These are phyloP conservation scores for Myopa tessellatipennis DNA, from an alignment of 2,888 invertebrate genomes.

Conservation along the genomic window DNA sequence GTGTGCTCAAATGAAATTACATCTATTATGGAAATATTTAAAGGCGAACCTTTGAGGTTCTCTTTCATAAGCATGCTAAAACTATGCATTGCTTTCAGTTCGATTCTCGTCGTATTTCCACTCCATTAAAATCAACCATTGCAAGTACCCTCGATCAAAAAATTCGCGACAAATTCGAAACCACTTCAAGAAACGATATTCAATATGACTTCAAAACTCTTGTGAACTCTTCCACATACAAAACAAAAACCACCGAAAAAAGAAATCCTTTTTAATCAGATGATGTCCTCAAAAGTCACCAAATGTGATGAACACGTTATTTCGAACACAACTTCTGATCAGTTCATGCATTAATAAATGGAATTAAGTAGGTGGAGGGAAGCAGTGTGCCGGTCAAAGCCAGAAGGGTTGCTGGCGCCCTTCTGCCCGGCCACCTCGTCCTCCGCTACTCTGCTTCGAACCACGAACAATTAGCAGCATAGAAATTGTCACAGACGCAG, in stretches of 20 bases:
- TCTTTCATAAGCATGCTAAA: no score
- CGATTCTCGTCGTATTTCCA: no score
- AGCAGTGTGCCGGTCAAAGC: neutral
- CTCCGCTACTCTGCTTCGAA: neutral
- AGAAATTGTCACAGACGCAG: conserved; percentile 59
- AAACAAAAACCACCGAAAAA: neutral
- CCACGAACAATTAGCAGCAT: conserved; percentile 30
- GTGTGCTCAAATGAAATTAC: no score
- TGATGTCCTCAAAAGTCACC: conserved; percentile 38
- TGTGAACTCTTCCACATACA: neutral
- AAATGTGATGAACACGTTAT: conserved; percentile 8
- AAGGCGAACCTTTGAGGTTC: no score
- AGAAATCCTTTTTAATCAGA: conserved; percentile 20
- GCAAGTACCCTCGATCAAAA: neutral
- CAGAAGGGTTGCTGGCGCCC: conserved; percentile 27
- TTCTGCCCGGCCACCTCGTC: neutral
- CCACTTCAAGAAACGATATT: conserved; percentile 35
- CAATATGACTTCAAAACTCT: conserved; percentile 37
- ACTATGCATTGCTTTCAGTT: no score
- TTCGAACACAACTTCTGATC: conserved; percentile 16
- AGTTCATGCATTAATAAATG: conserved; percentile 32
- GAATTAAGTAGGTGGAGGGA: conserved; percentile 26
- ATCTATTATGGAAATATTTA: no score
- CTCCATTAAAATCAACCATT: neutral
- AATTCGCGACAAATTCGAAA: conserved; percentile 26